Evolutionary conservation across 1,140 invertebrate genomes (phyloP).

Genomic region (Saccostrea glomerata): DNA sequence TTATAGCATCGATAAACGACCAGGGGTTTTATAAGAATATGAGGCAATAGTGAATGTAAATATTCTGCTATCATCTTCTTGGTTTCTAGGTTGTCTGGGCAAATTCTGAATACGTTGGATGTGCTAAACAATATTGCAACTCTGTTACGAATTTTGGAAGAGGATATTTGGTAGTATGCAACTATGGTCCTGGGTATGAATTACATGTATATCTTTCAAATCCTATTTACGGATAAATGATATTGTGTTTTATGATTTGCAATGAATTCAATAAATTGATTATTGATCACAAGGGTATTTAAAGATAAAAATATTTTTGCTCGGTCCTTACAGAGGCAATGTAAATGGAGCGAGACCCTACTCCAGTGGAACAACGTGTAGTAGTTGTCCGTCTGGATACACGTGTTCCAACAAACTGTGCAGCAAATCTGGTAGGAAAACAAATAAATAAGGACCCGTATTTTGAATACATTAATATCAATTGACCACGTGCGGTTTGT

Average conservation of each 20-base stretch:
- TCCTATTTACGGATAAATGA: background rate
- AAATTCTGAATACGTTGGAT: conserved; percentile 40
- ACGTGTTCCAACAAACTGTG: background rate
- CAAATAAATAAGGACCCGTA: background rate
- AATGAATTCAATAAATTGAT: background rate
- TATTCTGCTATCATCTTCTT: background rate
- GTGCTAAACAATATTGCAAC: conserved; percentile 14
- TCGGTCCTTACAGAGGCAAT: background rate
- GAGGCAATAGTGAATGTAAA: no score
- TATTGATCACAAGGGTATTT: background rate
- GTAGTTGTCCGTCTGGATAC: background rate
- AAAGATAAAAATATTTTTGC: background rate
- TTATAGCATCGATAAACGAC: no score
- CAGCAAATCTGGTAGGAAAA: conserved; percentile 5
- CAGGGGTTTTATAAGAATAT: no score
- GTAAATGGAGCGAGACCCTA: background rate
- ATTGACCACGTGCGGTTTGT: no score
- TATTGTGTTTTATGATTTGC: background rate
- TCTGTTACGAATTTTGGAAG: conserved; percentile 1
- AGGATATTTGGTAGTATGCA: conserved; percentile 41
- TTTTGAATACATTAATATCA: no score
- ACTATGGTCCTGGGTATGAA: conserved; percentile 46
- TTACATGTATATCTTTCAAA: background rate
- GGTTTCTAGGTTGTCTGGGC: conserved; percentile 36
- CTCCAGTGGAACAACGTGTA: background rate